These are phyloP conservation scores for Potamarius usumacintae DNA, from an alignment of 2,113 vertebrate species.

Conservation along the genomic window DNA sequence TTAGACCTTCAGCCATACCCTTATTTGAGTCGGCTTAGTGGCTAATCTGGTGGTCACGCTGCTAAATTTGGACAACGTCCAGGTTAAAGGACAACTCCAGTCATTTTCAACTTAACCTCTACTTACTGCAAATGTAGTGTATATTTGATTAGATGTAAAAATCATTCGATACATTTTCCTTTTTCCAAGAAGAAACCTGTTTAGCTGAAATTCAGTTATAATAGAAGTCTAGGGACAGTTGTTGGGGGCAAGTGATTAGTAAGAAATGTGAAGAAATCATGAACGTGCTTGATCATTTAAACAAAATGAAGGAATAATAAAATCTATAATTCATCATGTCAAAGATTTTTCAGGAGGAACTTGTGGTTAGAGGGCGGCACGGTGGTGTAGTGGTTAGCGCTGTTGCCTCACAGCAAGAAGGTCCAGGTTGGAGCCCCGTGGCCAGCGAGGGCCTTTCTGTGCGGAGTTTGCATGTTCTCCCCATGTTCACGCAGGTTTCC, in stretches of 20 bases:
- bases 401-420: too few relatives aligned
- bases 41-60: slow-evolving; percentile 5
- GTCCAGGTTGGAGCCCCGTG: too few relatives aligned
- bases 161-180: not conserved
- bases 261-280: not conserved
- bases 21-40: slow-evolving; percentile 41
- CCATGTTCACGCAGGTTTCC: too few relatives aligned
- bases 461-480: too few relatives aligned
- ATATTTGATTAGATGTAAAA: not conserved
- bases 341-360: not conserved
- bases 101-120: not conserved
- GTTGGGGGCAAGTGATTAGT: not conserved
- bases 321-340: not conserved
- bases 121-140: not conserved
- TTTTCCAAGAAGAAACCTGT: not conserved
- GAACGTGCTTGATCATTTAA: not conserved
- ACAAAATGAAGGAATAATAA: not conserved
- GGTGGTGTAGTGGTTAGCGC: too few relatives aligned
- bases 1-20: slow-evolving; percentile 18
- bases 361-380: too few relatives aligned
- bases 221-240: not conserved
- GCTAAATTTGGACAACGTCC: slow-evolving; percentile 36
- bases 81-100: not conserved
- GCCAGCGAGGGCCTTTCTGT: too few relatives aligned
- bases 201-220: not conserved